These are phyloP conservation scores for Coenobita brevimanus DNA, from an alignment of 1,140 invertebrate species.

Conservation along the genomic window DNA sequence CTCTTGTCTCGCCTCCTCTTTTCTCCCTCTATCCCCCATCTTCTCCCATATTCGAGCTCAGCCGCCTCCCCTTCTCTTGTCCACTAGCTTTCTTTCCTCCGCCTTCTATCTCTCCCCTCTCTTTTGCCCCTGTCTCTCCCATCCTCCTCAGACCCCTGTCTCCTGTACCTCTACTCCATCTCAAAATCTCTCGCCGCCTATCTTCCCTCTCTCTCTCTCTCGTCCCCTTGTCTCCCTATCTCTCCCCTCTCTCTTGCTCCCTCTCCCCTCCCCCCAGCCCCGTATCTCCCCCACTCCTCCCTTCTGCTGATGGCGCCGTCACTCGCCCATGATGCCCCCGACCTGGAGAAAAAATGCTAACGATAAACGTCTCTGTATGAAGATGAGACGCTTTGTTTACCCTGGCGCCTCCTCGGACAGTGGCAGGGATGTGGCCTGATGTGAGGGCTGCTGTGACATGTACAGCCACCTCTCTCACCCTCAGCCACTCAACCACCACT, in stretches of 20 bases:
- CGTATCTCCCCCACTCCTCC: neutral
- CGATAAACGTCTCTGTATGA: slow-evolving; percentile 2
- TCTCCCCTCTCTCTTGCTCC: neutral
- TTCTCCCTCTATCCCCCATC: neutral
- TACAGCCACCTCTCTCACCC: too few relatives aligned
- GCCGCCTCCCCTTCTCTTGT: slow-evolving; percentile 1
- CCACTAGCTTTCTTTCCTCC: neutral
- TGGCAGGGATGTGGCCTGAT: neutral
- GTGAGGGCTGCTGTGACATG: neutral
- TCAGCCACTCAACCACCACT: too few relatives aligned
- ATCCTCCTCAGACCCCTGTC: neutral
- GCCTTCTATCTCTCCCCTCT: neutral
- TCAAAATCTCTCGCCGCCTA: slow-evolving; percentile 6
- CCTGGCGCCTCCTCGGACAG: neutral
- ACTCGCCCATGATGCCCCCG: neutral
- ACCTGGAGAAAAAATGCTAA: neutral
- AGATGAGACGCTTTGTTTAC: neutral
- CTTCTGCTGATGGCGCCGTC: neutral
- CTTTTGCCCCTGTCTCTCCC: neutral
- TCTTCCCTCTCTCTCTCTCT: neutral
- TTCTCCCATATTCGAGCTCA: neutral
- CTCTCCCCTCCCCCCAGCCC: neutral
- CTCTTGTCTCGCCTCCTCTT: too few relatives aligned
- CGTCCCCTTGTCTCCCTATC: neutral
- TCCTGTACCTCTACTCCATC: neutral